Percentiles rank a stretch among this genome's conserved stretches.
phyloP scores from a whole-genome alignment of 2,888 invertebrate species.

The Notodonta ziczac region DNA sequence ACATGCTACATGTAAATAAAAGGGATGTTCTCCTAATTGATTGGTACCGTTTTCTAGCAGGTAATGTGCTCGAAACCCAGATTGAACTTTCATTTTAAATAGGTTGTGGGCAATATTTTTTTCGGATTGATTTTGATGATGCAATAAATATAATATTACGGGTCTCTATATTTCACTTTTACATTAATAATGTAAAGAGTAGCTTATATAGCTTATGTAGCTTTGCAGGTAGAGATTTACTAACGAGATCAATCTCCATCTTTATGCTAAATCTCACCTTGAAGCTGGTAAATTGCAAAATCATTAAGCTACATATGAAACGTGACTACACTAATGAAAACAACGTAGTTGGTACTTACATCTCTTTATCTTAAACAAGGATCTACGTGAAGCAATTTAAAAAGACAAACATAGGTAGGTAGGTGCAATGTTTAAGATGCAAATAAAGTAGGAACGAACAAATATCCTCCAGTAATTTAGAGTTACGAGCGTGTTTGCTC shows the following conservation, averaged over 20 bases:
- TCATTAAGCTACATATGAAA: not conserved
- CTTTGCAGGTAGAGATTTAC: too few species aligned
- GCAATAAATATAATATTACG: too few species aligned
- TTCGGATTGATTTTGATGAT: too few species aligned
- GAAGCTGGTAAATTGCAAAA: too few species aligned
- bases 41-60: not conserved
- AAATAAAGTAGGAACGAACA: constrained; percentile 47
- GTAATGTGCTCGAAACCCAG: not conserved
- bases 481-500: constrained; percentile 45
- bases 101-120: too few species aligned
- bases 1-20: not conserved
- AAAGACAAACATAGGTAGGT: constrained; percentile 22
- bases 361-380: not conserved
- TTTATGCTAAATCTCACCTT: too few species aligned
- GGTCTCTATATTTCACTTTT: too few species aligned
- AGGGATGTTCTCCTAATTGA: not conserved
- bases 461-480: constrained; percentile 39
- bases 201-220: too few species aligned
- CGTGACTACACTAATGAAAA: not conserved
- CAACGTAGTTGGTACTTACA: not conserved
- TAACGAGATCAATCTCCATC: too few species aligned
- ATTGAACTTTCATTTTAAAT: not conserved
- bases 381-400: constrained; percentile 19
- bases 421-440: constrained; percentile 34
- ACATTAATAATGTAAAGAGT: too few species aligned